Conservation (phyloP, 2,797 vertebrate genomes). For the Bradypus variegatus region DNA sequence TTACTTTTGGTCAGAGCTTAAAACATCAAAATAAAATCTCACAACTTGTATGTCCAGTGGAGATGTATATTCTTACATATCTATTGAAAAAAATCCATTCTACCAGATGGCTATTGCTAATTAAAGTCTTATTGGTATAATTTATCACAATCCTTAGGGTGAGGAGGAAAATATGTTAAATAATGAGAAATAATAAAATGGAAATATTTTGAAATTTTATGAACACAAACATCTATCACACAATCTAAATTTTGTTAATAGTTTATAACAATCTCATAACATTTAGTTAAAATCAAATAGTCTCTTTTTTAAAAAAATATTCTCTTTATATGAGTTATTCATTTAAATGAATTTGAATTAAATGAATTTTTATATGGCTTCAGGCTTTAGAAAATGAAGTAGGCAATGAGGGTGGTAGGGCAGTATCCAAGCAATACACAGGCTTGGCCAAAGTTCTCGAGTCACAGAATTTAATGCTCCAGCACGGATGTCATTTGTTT, state of each 20-base stretch:
- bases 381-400: conserved; percentile 11
- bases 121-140: conserved; percentile 18
- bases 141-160: conserved; percentile 5
- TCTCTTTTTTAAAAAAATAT: neutral
- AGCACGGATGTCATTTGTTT: neutral
- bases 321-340: neutral
- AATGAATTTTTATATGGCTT: neutral
- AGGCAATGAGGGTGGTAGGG: neutral
- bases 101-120: neutral
- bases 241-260: neutral
- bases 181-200: conserved; percentile 20
- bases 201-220: conserved; percentile 12
- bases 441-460: neutral
- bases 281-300: conserved; percentile 22
- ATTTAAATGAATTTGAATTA: conserved; percentile 12
- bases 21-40: conserved; percentile 20
- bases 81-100: neutral
- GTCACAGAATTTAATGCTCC: neutral
- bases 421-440: neutral
- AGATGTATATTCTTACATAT: neutral
- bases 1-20: neutral
- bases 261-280: conserved; percentile 6
- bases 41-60: neutral
- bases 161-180: conserved; percentile 3
- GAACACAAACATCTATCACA: conserved; percentile 29